A percentile compares a stretch with the other conserved stretches of the same genome.
These are phyloP conservation scores for Oscheius onirici DNA, from an alignment of 2,888 invertebrate species.

Conservation along the genomic window DNA sequence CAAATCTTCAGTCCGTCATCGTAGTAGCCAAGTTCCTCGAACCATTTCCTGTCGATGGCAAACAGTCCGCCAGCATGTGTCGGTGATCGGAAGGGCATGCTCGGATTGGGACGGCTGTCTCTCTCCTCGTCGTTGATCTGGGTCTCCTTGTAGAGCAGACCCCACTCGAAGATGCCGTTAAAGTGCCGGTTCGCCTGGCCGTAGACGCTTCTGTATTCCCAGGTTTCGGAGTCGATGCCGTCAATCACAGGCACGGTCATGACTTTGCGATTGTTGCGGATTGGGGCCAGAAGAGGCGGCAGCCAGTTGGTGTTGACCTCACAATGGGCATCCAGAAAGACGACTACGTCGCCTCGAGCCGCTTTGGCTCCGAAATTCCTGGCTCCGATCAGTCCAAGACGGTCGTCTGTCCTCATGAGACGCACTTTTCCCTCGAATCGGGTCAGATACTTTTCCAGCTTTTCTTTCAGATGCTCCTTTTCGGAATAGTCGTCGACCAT, in stretches of 20 bases:
- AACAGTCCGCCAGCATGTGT: slow-evolving; percentile 99
- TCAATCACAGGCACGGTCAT: slow-evolving; percentile 99
- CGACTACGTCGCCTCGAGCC: slow-evolving; percentile 86
- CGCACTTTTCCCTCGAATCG: slow-evolving; percentile 87
- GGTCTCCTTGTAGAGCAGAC: slow-evolving; percentile 97
- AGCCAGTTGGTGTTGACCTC: slow-evolving; percentile 88
- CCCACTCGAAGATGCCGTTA: slow-evolving; percentile 98
- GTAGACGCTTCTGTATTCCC: slow-evolving; percentile 93
- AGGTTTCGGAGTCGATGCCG: slow-evolving; percentile 92
- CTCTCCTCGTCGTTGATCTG: slow-evolving; percentile 87
- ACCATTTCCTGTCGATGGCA: slow-evolving; percentile 93
- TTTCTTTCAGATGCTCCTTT: slow-evolving; percentile 81
- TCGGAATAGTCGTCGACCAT: slow-evolving; percentile 75
- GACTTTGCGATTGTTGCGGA: slow-evolving; percentile 85
- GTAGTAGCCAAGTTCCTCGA: slow-evolving; percentile 92
- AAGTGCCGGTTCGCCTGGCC: slow-evolving; percentile 73
- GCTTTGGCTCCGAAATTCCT: slow-evolving; percentile 65
- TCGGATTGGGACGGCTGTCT: slow-evolving; percentile 81
- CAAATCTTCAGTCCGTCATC: slow-evolving; percentile 95
- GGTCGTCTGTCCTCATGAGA: slow-evolving; percentile 85
- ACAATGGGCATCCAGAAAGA: slow-evolving; percentile 97
- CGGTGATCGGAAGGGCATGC: slow-evolving; percentile 94
- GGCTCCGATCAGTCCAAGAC: slow-evolving; percentile 90
- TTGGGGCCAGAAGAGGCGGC: slow-evolving; percentile 92
- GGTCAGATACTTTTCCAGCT: slow-evolving; percentile 86